Percentiles rank a stretch among this genome's conserved stretches.
These are phyloP conservation scores for Sorex fumeus DNA, from an alignment of 2,113 vertebrate genomes.

Conservation along the genomic window DNA sequence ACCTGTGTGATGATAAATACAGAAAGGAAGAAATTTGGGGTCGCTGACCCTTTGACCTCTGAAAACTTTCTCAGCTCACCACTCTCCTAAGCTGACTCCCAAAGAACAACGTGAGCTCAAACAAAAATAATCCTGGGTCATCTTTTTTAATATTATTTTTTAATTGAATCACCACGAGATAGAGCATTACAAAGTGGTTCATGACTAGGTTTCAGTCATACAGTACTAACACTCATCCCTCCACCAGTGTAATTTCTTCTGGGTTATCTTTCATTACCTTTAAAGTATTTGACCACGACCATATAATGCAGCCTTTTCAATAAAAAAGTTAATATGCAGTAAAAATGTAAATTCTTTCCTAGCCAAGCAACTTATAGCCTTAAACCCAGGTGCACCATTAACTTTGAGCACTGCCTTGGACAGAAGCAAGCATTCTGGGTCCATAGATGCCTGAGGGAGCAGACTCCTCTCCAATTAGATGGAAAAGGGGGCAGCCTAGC, in stretches of 20 bases:
- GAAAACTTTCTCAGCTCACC: not conserved
- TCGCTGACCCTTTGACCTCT: not conserved
- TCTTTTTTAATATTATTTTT: not conserved
- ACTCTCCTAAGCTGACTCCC: not conserved
- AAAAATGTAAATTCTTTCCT: conserved; percentile 41
- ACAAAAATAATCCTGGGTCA: not conserved
- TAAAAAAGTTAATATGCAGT: not conserved
- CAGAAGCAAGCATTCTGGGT: not conserved
- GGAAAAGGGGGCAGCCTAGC: not conserved
- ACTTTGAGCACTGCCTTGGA: not conserved
- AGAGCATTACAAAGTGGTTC: no score
- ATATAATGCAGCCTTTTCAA: conserved; percentile 20
- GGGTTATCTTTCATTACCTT: not conserved
- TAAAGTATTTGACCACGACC: not conserved
- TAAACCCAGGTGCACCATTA: conserved; percentile 11
- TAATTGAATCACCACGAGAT: not conserved
- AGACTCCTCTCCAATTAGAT: not conserved
- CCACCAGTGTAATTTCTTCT: not conserved
- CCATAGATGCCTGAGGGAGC: not conserved
- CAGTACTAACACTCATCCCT: no score
- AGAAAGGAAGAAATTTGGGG: not conserved
- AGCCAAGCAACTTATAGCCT: not conserved
- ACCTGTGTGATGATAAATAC: not conserved
- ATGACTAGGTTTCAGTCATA: no score
- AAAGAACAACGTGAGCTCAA: not conserved